Evolutionary conservation across 2,888 invertebrate species (phyloP).

Genomic region (Thymelicus sylvestris): DNA sequence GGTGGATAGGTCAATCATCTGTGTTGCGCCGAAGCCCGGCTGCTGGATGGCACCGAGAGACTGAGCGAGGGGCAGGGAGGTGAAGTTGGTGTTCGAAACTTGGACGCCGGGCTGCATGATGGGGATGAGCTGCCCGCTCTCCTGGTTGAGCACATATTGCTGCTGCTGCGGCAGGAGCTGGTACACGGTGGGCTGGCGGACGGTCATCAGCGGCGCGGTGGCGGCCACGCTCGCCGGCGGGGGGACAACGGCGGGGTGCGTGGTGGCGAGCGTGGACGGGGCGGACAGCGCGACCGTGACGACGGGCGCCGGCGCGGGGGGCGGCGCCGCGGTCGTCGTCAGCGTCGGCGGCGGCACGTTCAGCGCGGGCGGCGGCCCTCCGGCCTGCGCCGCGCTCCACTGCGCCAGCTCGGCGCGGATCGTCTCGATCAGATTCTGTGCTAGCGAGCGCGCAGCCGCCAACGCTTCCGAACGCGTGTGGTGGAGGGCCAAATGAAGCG

Average conservation of each 20-base stretch:
- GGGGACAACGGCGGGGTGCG: slow-evolving; percentile 64
- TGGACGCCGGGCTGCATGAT: slow-evolving; percentile 78
- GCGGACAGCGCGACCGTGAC: slow-evolving; percentile 66
- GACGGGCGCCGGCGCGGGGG: slow-evolving; percentile 71
- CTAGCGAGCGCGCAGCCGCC: slow-evolving; percentile 88
- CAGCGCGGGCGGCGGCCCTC: slow-evolving; percentile 75
- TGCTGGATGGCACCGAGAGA: slow-evolving; percentile 68
- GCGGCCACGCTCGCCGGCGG: slow-evolving; percentile 76
- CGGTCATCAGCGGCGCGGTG: slow-evolving; percentile 74
- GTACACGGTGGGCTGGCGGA: slow-evolving; percentile 74
- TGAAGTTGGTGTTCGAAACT: slow-evolving; percentile 75
- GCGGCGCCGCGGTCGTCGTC: slow-evolving; percentile 87
- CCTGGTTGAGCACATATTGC: slow-evolving; percentile 78
- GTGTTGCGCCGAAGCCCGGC: slow-evolving; percentile 71
- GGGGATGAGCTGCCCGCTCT: slow-evolving; percentile 78
- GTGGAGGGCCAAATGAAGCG: slow-evolving; percentile 90
- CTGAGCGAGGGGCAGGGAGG: slow-evolving; percentile 71
- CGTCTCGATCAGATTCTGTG: slow-evolving; percentile 91
- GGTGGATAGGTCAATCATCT: slow-evolving; percentile 73
- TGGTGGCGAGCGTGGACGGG: slow-evolving; percentile 62
- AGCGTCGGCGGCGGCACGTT: slow-evolving; percentile 72
- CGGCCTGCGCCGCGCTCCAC: slow-evolving; percentile 69
- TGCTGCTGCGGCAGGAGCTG: slow-evolving; percentile 78
- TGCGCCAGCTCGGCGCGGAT: slow-evolving; percentile 86
- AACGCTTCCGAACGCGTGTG: slow-evolving; percentile 88